Evolutionary conservation across 2,113 vertebrate species (phyloP), one percentile per base, ranked within the genome.

Genomic region (Coturnix japonica): DNA sequence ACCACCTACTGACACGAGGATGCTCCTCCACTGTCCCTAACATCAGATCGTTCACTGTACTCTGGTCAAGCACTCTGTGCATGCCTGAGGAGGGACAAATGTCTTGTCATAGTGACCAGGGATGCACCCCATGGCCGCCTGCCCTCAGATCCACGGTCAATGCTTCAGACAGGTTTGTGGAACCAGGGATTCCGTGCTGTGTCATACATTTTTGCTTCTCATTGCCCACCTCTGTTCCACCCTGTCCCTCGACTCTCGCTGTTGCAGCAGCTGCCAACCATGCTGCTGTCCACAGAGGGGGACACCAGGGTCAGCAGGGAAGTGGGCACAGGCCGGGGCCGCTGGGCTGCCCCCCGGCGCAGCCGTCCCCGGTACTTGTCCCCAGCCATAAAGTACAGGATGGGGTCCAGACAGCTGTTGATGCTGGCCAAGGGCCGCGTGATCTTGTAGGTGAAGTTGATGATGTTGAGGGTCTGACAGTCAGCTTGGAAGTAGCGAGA

Each of bases 351-450:
- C 22, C 91, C 96, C 7, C 87, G 93, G 46, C 95, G 63, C 54
- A 99, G 92, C 91, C 91, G 96, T 11, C 97, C 96, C 56, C 98
- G 97, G 85, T 98, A 99, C 54, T 98, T 98, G 92, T 99, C 98
- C 67, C 98, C 98, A 0, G 95, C 98, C 94, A 99, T 96, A 94
- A 99, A 98, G 96, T 99, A 99, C 19, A 99, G 95, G 72, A 99
- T 97, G 16, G 99, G 99, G 90, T 99, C 98, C 3, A 99, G 98
- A 95, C 99, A 99, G 95, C 99, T 99, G 97, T 99, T 99, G 94
- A 98, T 77, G 64, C 98, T 99, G 66, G 98, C 99, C 95, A 99
- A 96, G 2, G 99, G 99, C 30, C 98, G 96, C 2, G 98, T 99
- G 96, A 99, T 98, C 96, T 99, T 99, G 94, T 99, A 99, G 43